Evolutionary conservation across 2,888 invertebrate species (phyloP).

Genomic region (Tenthredo amoena): DNA sequence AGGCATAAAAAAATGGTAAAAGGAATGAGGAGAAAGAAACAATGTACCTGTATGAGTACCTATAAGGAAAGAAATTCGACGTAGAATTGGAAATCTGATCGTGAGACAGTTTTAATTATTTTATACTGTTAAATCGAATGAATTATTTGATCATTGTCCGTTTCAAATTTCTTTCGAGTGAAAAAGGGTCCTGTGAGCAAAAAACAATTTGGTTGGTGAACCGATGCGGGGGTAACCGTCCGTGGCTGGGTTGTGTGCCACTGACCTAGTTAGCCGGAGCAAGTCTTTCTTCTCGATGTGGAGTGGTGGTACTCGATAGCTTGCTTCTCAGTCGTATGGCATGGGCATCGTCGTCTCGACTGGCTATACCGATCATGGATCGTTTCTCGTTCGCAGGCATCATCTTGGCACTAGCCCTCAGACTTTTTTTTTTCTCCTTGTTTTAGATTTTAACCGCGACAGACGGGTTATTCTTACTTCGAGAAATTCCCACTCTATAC

Average conservation of each 20-base stretch:
- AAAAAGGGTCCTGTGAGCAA: conserved; percentile 48
- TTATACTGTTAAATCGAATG: background rate
- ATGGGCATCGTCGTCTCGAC: conserved; percentile 58
- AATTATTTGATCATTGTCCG: background rate
- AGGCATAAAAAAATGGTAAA: background rate
- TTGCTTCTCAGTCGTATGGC: conserved; percentile 14
- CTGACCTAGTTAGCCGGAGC: conserved; percentile 76
- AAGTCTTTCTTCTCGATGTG: conserved; percentile 73
- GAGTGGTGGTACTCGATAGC: conserved; percentile 61
- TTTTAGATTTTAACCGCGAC: background rate
- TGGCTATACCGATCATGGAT: conserved; percentile 29
- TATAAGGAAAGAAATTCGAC: background rate
- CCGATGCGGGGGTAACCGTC: conserved; percentile 65
- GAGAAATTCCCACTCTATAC: background rate
- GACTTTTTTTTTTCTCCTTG: background rate
- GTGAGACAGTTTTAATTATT: background rate
- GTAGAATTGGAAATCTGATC: background rate
- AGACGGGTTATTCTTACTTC: background rate
- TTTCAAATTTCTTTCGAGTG: background rate
- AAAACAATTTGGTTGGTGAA: conserved; percentile 52
- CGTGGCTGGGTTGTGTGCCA: conserved; percentile 74
- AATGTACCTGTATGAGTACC: background rate
- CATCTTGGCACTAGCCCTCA: background rate
- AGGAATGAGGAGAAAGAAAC: background rate
- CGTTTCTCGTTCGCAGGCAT: conserved; percentile 2